A percentile compares a stretch with the other conserved stretches of the same genome.
These are phyloP conservation scores for Tachysurus vachellii DNA, from an alignment of 2,113 vertebrate species.

Conservation along the genomic window DNA sequence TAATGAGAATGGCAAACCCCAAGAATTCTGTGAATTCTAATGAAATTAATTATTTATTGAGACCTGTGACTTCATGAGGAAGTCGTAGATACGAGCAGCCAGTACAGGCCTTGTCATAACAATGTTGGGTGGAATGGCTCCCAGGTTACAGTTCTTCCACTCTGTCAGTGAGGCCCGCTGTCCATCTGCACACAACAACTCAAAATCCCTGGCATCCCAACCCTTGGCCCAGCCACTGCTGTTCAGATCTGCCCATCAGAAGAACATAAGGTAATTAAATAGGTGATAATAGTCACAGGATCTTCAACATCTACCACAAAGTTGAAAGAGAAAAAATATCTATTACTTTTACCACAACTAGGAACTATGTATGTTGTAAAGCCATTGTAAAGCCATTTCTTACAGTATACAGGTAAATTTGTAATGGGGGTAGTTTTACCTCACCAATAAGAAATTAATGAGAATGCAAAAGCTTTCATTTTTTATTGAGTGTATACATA, in stretches of 20 bases:
- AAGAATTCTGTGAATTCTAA: neutral
- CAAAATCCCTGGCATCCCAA: constrained; percentile 72
- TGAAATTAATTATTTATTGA: constrained; percentile 28
- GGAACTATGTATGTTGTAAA: neutral
- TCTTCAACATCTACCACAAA: neutral
- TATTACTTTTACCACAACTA: neutral
- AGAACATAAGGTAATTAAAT: neutral
- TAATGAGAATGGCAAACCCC: neutral
- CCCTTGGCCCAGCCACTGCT: constrained; percentile 79
- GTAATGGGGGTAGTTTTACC: neutral
- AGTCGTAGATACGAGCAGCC: constrained; percentile 78
- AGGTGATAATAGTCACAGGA: neutral
- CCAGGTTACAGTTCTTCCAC: constrained; percentile 83
- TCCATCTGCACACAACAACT: constrained; percentile 79
- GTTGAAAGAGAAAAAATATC: neutral
- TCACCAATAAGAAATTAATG: neutral
- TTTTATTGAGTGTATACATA: neutral
- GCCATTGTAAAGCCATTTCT: neutral
- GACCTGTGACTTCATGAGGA: constrained; percentile 86
- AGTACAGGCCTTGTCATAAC: constrained; percentile 85
- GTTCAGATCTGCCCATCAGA: constrained; percentile 69
- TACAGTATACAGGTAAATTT: neutral
- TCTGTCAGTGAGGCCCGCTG: constrained; percentile 73
- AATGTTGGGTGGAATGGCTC: constrained; percentile 77
- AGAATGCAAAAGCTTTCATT: neutral